Base-by-base conservation (phyloP, 2,888 invertebrate genomes). In the Leptothorax acervorum region DNA sequence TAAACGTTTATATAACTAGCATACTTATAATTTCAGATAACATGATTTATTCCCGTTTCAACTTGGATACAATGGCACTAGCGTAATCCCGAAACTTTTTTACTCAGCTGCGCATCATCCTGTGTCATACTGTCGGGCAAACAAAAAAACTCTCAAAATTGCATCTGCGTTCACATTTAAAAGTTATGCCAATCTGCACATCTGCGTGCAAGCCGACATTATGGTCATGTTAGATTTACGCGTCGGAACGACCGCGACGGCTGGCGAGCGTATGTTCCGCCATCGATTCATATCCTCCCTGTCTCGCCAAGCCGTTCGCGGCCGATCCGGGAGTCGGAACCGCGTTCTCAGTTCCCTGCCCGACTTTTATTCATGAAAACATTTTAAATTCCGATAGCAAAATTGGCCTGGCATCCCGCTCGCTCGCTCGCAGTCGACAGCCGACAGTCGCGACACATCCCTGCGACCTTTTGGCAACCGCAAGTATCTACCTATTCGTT, bases 341-440 rank as follows among this genome's bases (percentile, higher is more conserved):
- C 76, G 8, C 5, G 15, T 45, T 51, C n/a, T 45, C 65, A 28
- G 18, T 48, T 31, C 39, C 9, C 28, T 31, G 70, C 63, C 66
- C 79, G 84, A 89, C 89, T 93, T 93, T 93, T 93, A 93, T 93
- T 93, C 93, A 93, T 92, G 92, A 92, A 93, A 93, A 90, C 86
- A 92, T 93, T 93, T 93, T 86, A 92, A 92, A 93, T 92, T 93
- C 92, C 91, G 83, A 92, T 88, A 85, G 90, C 83, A 91, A 92
- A 92, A 93, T 92, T 92, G 91, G 83, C 86, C 84, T 82, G 82
- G 82, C 85, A 86, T 83, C 68, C 83, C 82, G 15, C n/a, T 28
- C 53, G 39, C 39, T 18, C 48, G n/a, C 23, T 23, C 23, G 23
- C 23, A 23, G 23, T 23, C 23, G 23, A 23, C 23, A 23, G 23